phyloP scores from a whole-genome alignment of 2,888 invertebrate genomes.

The Dermolepida albohirtum region DNA sequence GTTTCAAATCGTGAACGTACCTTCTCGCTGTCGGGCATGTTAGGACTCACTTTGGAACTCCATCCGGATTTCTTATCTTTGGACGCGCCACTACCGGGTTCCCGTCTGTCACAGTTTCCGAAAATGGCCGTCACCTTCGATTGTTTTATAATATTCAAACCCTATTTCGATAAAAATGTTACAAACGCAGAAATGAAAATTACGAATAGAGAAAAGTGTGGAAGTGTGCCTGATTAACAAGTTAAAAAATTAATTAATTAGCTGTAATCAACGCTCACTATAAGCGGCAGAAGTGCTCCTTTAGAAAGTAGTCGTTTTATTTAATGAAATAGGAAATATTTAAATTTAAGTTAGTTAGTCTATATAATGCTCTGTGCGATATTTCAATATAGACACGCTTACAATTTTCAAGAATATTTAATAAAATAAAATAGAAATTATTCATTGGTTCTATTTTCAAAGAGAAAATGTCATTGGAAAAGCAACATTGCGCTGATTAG shows the following conservation, averaged over 20 bases:
- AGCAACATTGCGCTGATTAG: too few species aligned
- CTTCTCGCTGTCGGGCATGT: conserved; percentile 80
- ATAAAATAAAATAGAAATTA: too few species aligned
- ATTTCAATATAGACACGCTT: too few species aligned
- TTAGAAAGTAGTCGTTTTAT: conserved; percentile 16
- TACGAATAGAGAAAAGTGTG: conserved; percentile 7
- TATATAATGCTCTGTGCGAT: too few species aligned
- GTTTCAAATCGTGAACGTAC: conserved; percentile 63
- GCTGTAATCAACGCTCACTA: conserved; percentile 10
- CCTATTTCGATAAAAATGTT: conserved; percentile 67
- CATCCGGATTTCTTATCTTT: conserved; percentile 74
- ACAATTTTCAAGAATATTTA: too few species aligned
- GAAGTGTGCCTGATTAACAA: conserved; percentile 2
- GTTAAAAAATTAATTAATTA: conserved; percentile 10
- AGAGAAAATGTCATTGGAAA: too few species aligned
- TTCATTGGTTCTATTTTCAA: too few species aligned
- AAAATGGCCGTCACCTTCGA: conserved; percentile 84
- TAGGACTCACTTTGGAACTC: conserved; percentile 78
- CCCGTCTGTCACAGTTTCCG: conserved; percentile 68
- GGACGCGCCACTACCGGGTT: conserved; percentile 54
- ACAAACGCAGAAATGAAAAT: conserved; percentile 27
- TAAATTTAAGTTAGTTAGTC: too few species aligned
- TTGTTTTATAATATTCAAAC: conserved; percentile 93
- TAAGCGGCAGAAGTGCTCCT: conserved; percentile 28
- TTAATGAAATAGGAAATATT: too few species aligned